Conservation (phyloP, 2,113 vertebrate genomes). For the Neogale vison region DNA sequence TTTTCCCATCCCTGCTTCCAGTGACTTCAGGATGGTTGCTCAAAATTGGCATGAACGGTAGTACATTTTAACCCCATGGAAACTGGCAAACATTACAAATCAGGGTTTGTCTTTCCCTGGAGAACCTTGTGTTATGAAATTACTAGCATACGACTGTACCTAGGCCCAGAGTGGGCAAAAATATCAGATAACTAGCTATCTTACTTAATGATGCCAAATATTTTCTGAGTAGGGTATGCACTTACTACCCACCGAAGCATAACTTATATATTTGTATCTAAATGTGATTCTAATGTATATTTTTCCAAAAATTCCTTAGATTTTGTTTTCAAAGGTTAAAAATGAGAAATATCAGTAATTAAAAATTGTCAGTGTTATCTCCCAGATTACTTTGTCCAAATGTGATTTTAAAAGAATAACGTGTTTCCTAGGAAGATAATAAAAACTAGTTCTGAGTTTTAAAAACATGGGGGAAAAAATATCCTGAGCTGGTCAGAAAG, state of each 20-base stretch:
- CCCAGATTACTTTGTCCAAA: slow-evolving; percentile 12
- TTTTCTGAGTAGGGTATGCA: neutral
- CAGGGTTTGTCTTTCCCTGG: neutral
- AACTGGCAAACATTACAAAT: neutral
- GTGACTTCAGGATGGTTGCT: neutral
- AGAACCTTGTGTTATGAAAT: neutral
- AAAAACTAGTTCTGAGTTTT: slow-evolving; percentile 30
- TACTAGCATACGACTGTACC: neutral
- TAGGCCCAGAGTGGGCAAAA: neutral
- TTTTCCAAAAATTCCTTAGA: neutral
- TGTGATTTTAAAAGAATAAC: slow-evolving; percentile 10
- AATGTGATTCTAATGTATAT: neutral
- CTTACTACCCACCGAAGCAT: neutral
- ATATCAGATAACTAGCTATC: neutral
- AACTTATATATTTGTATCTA: neutral
- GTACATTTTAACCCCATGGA: neutral
- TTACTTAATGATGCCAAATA: neutral
- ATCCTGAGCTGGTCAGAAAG: slow-evolving; percentile 1
- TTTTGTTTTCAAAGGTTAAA: neutral
- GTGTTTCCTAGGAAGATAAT: neutral
- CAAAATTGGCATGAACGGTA: neutral
- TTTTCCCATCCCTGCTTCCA: neutral
- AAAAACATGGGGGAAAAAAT: neutral
- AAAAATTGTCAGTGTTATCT: neutral
- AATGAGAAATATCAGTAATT: neutral